Percentiles rank a stretch among this genome's conserved stretches.
These are phyloP conservation scores for Acanthisitta chloris DNA, from an alignment of 2,113 vertebrate genomes.

Conservation along the genomic window DNA sequence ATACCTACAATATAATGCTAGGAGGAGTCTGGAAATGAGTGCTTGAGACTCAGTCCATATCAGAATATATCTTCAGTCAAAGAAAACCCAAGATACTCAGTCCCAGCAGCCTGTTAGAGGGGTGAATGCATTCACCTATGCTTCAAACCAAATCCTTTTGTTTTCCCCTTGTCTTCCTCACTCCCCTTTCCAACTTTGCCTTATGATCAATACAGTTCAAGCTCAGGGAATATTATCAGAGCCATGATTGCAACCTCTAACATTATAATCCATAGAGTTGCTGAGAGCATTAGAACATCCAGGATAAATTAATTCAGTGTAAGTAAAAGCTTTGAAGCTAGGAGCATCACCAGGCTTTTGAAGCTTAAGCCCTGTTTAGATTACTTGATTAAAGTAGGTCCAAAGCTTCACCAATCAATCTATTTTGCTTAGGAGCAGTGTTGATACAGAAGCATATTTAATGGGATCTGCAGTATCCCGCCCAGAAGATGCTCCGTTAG, in stretches of 20 bases:
- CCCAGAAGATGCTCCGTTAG: conserved; percentile 28
- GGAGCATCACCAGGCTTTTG: conserved; percentile 69
- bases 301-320: conserved; percentile 75
- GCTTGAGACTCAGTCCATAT: not conserved
- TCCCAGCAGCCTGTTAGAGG: not conserved
- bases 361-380: conserved; percentile 78
- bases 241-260: conserved; percentile 57
- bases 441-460: conserved; percentile 69
- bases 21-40: not conserved
- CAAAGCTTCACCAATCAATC: conserved; percentile 72
- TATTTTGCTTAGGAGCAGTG: conserved; percentile 70
- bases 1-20: not conserved
- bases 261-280: conserved; percentile 69
- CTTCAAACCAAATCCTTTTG: conserved; percentile 29
- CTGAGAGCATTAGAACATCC: conserved; percentile 68
- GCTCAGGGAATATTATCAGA: conserved; percentile 67
- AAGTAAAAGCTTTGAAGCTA: conserved; percentile 76
- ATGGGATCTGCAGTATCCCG: conserved; percentile 17
- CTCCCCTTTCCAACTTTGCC: conserved; percentile 29
- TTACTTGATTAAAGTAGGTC: conserved; percentile 79
- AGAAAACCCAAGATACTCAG: not conserved
- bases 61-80: not conserved
- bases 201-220: conserved; percentile 52
- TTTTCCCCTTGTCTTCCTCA: not conserved
- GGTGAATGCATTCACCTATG: not conserved